Percentiles rank a stretch among this genome's conserved stretches.
These are phyloP conservation scores for Thermophis baileyi DNA, from an alignment of 2,113 vertebrate species.

Conservation along the genomic window DNA sequence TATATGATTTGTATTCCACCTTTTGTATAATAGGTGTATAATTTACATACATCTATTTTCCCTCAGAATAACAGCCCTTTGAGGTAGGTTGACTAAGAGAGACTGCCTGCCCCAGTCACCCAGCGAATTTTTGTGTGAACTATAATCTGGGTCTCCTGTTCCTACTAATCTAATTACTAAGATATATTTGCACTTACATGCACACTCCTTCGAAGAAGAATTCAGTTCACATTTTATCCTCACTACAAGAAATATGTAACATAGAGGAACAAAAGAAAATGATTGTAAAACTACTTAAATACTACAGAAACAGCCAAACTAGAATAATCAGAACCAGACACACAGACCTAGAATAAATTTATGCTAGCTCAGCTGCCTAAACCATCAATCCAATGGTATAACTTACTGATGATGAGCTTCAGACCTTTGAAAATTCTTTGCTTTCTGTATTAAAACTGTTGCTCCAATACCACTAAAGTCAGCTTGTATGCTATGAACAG, in stretches of 20 bases:
- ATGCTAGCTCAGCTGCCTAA: not conserved
- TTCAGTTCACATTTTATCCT: not conserved
- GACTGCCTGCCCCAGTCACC: not conserved
- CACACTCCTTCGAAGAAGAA: not conserved
- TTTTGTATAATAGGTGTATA: not conserved
- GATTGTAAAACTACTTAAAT: not conserved
- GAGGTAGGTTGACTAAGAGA: not conserved
- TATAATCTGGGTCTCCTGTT: not conserved
- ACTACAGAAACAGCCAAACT: not conserved
- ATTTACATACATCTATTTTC: not conserved
- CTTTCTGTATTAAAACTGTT: not conserved
- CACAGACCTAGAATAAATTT: not conserved
- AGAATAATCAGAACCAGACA: not conserved
- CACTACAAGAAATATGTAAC: not conserved
- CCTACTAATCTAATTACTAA: not conserved
- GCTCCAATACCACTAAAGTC: not conserved
- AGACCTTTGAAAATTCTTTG: not conserved
- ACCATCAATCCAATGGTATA: not conserved
- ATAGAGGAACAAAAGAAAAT: not conserved
- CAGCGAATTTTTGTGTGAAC: not conserved
- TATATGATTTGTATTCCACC: not conserved
- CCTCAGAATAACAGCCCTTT: not conserved
- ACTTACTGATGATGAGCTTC: not conserved
- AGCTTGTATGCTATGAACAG: not conserved
- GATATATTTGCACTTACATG: not conserved